Evolutionary conservation across 2,888 invertebrate genomes (phyloP), one percentile per base, ranked within the genome.

Genomic region (Vandiemenella viatica): DNA sequence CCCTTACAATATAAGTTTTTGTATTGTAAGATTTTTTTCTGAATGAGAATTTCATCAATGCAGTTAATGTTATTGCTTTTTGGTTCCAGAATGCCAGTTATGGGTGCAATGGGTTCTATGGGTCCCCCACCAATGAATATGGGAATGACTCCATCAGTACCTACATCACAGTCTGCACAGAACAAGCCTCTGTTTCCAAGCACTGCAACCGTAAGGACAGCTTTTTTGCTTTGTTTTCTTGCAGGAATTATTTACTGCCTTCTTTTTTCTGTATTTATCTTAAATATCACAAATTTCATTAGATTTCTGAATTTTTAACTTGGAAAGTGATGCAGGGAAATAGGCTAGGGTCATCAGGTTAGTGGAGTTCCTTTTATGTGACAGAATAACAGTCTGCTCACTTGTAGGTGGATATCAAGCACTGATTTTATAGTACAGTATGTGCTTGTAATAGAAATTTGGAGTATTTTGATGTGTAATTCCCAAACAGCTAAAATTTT

Each of bases 151-250:
- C 69, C 70, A 50, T 68, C 68, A 32, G 38, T 45, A n/a, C 32
- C 44, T 21, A 48, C 19, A 16, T 52, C 54, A 17, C 72, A 72
- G 54, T 76, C 76, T 2, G 66, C 76, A 2, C 52, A 52, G 41
- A 50, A 46, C 41, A 77, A 89, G 63, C 90, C 89, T 2, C 67
- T 91, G 49, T 91, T 92, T 66, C 90, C 89, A 1, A 81, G 83
- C 51, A 81, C 82, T 0, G 73, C 76, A 37, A 60, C 63, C 55
- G 65, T 64, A 52, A 60, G 63, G n/a, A n/a, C n/a, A n/a, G n/a
- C n/a, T n/a, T n/a, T n/a, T n/a, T n/a, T n/a, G n/a, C n/a, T 6
- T 19, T 32, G 10, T 17, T 16, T 41, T 5, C 5, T 3, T 32
- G 32, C 13, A 37, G 37, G 4, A 1, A 1, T 37, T 4, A 6